Evolutionary conservation across 2,888 invertebrate genomes (phyloP), one percentile per base, ranked within the genome.

Genomic region (Odontothrips loti): DNA sequence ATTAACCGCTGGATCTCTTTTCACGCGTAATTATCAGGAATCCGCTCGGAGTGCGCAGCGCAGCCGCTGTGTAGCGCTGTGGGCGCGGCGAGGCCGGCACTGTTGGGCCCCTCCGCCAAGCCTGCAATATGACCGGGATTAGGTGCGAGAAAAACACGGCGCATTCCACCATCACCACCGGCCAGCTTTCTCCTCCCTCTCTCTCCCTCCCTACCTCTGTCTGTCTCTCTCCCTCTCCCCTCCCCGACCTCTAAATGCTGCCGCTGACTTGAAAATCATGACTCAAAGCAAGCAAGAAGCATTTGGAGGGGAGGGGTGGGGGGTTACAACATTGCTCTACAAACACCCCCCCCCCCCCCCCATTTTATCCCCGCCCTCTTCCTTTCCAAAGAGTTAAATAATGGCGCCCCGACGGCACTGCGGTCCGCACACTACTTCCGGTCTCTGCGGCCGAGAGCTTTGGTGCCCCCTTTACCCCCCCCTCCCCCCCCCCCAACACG

Each of bases 111-210:
- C 68, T 12, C 27, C 23, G 68, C 10, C 27, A 75, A 75, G 23
- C 68, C 68, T 75, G 23, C 68, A 75, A 75, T 75, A 75, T 75
- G 68, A 27, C 27, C 10, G 68, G 34, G 68, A 75, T 75, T 75
- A 75, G 68, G 68, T 8, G 17, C 58, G 68, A n/a, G 23, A 75
- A 75, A 75, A 75, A 75, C 68, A 75, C 68, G 68, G 6, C 68
- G 27, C 23, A 58, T 58, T 58, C 58, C 58, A 20, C n/a, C n/a
- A 15, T 20, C 58, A 15, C 58, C 34, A n/a, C n/a, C 17, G 15
- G 8, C 17, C 51, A 51, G 51, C 17, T 58, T 6, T 43, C 34
- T 43, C 34, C 51, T 10, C 51, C 10, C 51, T 20, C 51, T 51
- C 51, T 51, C 51, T 51, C 51, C 20, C 51, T 51, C 51, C 9